Evolutionary conservation across 2,888 invertebrate genomes (phyloP).

Genomic region (Pollenia amentaria): DNA sequence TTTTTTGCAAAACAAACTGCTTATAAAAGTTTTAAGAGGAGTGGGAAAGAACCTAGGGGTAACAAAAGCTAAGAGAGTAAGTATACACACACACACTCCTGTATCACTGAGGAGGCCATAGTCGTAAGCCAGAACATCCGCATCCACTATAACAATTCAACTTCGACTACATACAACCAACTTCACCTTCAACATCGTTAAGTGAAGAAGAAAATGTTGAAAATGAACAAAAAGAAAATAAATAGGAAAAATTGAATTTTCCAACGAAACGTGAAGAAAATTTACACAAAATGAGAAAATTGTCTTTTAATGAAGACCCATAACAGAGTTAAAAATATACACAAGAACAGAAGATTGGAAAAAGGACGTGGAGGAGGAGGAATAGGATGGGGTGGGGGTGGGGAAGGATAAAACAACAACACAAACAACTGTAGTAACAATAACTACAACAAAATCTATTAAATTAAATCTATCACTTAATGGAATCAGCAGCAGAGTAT

Average conservation of each 20-base stretch:
- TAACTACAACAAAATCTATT: conserved; percentile 69
- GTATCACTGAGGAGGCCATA: conserved; percentile 23
- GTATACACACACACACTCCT: not conserved
- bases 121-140: conserved; percentile 34
- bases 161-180: conserved; percentile 73
- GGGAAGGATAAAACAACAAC: conserved; percentile 58
- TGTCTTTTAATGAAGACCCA: conserved; percentile 79
- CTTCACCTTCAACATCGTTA: conserved; percentile 75
- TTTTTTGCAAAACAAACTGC: conserved; percentile 71
- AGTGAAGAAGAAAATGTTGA: conserved; percentile 8
- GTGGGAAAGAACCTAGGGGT: conserved; percentile 36
- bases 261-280: conserved; percentile 79
- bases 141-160: conserved; percentile 29
- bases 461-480: conserved; percentile 73
- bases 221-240: conserved; percentile 32
- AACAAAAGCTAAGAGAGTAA: conserved; percentile 36
- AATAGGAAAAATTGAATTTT: conserved; percentile 83
- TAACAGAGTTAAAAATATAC: conserved; percentile 62
- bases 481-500: conserved; percentile 55
- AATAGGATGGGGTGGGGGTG: conserved; percentile 63
- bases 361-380: conserved; percentile 57
- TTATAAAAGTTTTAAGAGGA: not conserved
- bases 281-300: conserved; percentile 81
- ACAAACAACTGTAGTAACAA: conserved; percentile 42
- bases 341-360: not conserved